Percentiles rank a stretch among this genome's conserved stretches.
Evolutionary conservation across 2,888 invertebrate genomes (phyloP).

Genomic region (Luperina testacea): DNA sequence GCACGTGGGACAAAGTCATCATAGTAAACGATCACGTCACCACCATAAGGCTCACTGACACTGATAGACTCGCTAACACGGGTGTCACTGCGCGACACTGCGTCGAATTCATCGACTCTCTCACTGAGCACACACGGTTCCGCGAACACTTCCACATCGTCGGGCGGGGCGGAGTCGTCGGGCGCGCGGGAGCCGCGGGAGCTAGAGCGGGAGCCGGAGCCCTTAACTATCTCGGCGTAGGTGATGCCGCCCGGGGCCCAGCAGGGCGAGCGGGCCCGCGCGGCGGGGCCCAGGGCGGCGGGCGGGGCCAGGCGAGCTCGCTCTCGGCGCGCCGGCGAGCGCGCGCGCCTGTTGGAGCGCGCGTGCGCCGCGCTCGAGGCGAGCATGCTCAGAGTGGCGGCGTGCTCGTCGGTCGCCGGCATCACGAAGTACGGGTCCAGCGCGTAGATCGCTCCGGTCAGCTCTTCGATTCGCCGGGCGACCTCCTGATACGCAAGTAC

Average conservation of each 20-base stretch:
- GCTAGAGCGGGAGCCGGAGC: conserved; percentile 86
- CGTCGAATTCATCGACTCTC: conserved; percentile 64
- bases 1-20: conserved; percentile 60
- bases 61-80: conserved; percentile 77
- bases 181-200: conserved; percentile 75
- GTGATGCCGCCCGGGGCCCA: conserved; percentile 94
- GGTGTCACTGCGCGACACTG: conserved; percentile 73
- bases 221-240: conserved; percentile 95
- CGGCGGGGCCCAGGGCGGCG: conserved; percentile 55
- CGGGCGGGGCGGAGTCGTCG: conserved; percentile 62
- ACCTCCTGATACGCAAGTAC: conserved; percentile 92
- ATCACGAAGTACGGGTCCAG: conserved; percentile 93
- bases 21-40: conserved; percentile 73
- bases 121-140: conserved; percentile 74
- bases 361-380: conserved; percentile 86
- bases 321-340: conserved; percentile 85
- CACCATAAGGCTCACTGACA: conserved; percentile 82
- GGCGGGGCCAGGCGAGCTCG: conserved; percentile 58
- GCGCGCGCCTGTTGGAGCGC: conserved; percentile 73
- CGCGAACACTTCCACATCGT: conserved; percentile 71
- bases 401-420: conserved; percentile 91
- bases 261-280: conserved; percentile 83
- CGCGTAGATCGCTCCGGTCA: conserved; percentile 93
- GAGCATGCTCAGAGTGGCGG: conserved; percentile 84
- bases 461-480: conserved; percentile 93